Base-by-base conservation (phyloP, 2,797 vertebrate species). In the Melanotaenia pygmaea region DNA sequence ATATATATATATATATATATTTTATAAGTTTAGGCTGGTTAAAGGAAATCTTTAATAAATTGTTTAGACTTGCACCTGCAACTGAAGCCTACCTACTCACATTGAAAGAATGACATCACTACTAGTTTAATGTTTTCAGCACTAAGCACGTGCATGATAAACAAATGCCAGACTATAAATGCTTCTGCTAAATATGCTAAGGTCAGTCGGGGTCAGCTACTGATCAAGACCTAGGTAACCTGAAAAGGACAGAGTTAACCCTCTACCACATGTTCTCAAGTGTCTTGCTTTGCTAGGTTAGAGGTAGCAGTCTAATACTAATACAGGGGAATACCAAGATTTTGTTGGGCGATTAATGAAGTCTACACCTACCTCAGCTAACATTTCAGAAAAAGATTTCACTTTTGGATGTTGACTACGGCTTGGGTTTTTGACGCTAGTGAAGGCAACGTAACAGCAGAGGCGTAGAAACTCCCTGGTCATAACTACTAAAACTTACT, bases 171-270 rank as follows among this genome's bases (percentile, higher is more conserved):
- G 6, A 51, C 28, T 37, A 53, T 2, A 43, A 6, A n/a, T 67
- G 45, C 18, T 37, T 2, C 8, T 13, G 28, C 67, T 59, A 62
- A 70, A 79, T 45, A 54, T 59, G 66, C 26, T 8, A 12, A 79
- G 78, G 70, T 83, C 65, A 74, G 50, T 12, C 6, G 30, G 76
- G 77, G 74, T 83, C 74, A 80, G 54, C 20, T 24, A 62, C 37
- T 77, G 58, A 72, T 28, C 34, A 53, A 26, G 35, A 72, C 45
- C 59, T 12, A 50, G 30, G 22, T 34, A 18, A 51, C 24, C 12
- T 56, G 13, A 18, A 69, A 7, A 71, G 7, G 65, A 51, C 4
- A 64, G 12, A 60, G 62, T 56, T 60, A 24, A 76, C 3, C 24
- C 24, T 34, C 13, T 12, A 43, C 58, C 64, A 69, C 50, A 57